Base-by-base conservation (phyloP, 2,797 vertebrate genomes). In the Garrulus glandarius region DNA sequence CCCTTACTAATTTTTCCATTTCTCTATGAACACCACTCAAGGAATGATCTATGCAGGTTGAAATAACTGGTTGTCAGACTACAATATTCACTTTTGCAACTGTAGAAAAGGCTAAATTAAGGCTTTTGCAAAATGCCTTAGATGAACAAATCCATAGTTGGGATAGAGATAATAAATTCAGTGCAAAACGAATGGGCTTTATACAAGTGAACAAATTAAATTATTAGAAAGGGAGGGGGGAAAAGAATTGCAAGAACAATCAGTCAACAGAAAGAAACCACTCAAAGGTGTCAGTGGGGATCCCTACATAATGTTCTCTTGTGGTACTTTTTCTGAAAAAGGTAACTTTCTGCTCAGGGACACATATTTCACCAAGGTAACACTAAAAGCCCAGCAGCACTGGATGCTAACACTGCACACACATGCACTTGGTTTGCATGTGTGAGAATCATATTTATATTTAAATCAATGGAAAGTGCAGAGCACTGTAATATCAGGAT, bases 11-110 rank as follows among this genome's bases (percentile, higher is more conserved):
- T 55, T 84, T 93, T 90, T 57, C 20, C n/a, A 53, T 84, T 93
- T 89, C 61, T 79, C 21, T 52, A 8, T 32, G 39, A 95, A 80
- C 60, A 85, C 37, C 43, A 78, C 69, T 90, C 61, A 76, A 93
- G 67, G 53, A 96, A 46, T 29, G 43, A 37, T 70, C 53, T 76
- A 84, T 76, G 61, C 79, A 74, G 67, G 92, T 94, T 93, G 83
- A 97, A 97, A 96, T 96, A 96, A 93, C 74, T 87, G 69, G 70
- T 65, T 97, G 92, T 94, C 95, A 95, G 93, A 92, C 53, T 74
- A 56, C 37, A 81, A 44, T 46, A 71, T 89, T 95, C 88, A 80
- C 17, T 94, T 71, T 67, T 95, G 79, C 43, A 91, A 88, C 37
- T 59, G 43, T 23, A 88, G 88, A 96, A 93, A 96, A 95, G 67